A percentile compares a stretch with the other conserved stretches of the same genome.
Evolutionary conservation across 2,797 vertebrate genomes (phyloP).

Genomic region (Tarsius wallacei): DNA sequence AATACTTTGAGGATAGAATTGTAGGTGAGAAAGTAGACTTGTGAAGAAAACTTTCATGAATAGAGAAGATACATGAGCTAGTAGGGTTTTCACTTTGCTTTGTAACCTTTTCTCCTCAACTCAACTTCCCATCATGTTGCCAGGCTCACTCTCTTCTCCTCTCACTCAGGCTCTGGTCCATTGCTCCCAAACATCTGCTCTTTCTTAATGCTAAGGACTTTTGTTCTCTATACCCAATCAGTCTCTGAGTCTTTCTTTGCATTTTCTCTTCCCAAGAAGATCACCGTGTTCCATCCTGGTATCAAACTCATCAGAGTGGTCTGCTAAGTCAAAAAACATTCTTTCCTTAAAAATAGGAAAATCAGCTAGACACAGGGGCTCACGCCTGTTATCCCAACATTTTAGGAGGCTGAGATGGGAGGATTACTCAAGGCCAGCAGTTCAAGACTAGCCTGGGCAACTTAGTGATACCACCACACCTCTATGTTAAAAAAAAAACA

Average conservation of each 20-base stretch:
- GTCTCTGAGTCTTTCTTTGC: neutral
- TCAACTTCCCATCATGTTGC: neutral
- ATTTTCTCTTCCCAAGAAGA: neutral
- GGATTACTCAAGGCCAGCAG: too few relatives aligned
- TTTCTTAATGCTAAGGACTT: neutral
- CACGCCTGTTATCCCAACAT: too few relatives aligned
- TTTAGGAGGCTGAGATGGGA: too few relatives aligned
- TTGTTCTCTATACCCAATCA: neutral
- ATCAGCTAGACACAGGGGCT: neutral
- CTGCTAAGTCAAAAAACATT: neutral
- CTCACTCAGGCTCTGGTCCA: neutral
- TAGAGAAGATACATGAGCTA: neutral
- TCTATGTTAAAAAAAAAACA: too few relatives aligned
- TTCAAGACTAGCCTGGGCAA: too few relatives aligned
- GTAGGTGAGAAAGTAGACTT: neutral
- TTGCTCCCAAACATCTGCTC: neutral
- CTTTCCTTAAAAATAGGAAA: neutral
- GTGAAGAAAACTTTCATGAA: neutral
- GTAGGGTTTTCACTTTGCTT: neutral
- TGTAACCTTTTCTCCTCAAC: neutral
- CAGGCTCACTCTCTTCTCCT: neutral
- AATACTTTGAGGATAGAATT: neutral
- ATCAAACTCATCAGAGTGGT: neutral
- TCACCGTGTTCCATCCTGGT: accelerated
- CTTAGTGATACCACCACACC: too few relatives aligned